Base-by-base conservation (phyloP, 2,888 invertebrate genomes). In the Creontiades dilutus region DNA sequence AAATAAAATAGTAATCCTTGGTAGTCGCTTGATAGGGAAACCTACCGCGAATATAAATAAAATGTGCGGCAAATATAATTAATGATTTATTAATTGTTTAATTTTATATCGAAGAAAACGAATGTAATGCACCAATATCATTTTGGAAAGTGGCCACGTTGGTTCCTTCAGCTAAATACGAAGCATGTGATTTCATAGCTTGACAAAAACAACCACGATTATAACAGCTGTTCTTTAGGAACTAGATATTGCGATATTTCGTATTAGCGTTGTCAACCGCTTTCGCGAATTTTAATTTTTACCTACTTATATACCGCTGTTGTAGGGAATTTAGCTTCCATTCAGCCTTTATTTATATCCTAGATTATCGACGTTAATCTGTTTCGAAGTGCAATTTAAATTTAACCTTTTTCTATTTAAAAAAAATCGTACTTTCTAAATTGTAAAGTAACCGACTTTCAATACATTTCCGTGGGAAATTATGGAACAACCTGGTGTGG, bases 171-270 rank as follows among this genome's bases (percentile, higher is more conserved):
- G 68, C 23, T 12, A 68, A 61, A 11, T 68, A 27, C 68, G 19
- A 3, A 68, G 68, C 68, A 68, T 68, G 68, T 68, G 68, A 11
- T 68, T 68, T 68, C 68, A 68, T 68, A 23, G 68, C 68, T 68
- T 11, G 68, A 68, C 19, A 23, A 68, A 68, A 68, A 68, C n/a
- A 23, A 68, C 68, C 68, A 27, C 23, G 68, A 27, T 68, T 68
- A 12, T 68, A 68, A 68, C 68, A 68, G 68, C 19, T 68, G 68
- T 68, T 68, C 68, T 23, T 68, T 37, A 19, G 68, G 19, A 23
- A 23, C 23, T 68, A 19, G 68, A 19, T 23, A 68, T 23, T 7
- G 2, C 4, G 23, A 12, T 23, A 23, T 23, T 68, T 5, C 19
- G 52, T 37, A 37, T 57, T 57, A 11, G 23, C 68, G 68, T 68